phyloP scores from a whole-genome alignment of 2,888 invertebrate species.

The Aspidiotus rigidus region DNA sequence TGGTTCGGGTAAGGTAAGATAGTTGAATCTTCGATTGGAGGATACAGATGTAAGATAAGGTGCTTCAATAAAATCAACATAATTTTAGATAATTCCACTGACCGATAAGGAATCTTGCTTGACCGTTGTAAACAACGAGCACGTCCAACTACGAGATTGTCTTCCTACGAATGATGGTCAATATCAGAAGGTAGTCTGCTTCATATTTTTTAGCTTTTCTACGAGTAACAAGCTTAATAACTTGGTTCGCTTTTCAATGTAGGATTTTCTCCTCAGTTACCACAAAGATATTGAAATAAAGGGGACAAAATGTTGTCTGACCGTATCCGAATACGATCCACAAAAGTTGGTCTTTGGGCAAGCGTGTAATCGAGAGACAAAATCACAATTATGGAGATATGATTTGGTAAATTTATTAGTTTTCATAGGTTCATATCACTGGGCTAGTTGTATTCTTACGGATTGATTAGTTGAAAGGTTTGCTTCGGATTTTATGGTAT shows the following conservation, averaged over 20 bases:
- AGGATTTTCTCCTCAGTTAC: constrained; percentile 61
- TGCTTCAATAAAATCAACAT: not conserved
- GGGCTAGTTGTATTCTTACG: too few species aligned
- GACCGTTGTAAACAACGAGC: not conserved
- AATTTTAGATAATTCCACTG: not conserved
- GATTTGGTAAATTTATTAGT: constrained; percentile 51
- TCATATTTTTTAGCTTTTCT: not conserved
- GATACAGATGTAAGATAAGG: not conserved
- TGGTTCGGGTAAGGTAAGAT: constrained; percentile 62
- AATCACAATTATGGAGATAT: constrained; percentile 88
- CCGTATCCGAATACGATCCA: constrained; percentile 60
- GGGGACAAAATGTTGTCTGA: constrained; percentile 68
- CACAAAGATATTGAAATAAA: constrained; percentile 68
- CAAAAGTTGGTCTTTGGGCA: constrained; percentile 70
- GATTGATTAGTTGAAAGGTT: too few species aligned
- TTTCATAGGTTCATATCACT: too few species aligned
- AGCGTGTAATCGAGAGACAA: constrained; percentile 79
- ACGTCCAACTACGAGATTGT: constrained; percentile 26
- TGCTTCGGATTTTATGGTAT: not conserved
- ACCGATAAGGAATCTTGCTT: not conserved
- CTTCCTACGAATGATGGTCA: constrained; percentile 14
- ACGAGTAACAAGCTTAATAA: not conserved
- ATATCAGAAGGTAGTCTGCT: constrained; percentile 22
- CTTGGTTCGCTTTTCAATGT: constrained; percentile 34
- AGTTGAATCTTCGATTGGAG: not conserved